Base-by-base conservation (phyloP, 2,797 vertebrate species). In the Alfaro cultratus region DNA sequence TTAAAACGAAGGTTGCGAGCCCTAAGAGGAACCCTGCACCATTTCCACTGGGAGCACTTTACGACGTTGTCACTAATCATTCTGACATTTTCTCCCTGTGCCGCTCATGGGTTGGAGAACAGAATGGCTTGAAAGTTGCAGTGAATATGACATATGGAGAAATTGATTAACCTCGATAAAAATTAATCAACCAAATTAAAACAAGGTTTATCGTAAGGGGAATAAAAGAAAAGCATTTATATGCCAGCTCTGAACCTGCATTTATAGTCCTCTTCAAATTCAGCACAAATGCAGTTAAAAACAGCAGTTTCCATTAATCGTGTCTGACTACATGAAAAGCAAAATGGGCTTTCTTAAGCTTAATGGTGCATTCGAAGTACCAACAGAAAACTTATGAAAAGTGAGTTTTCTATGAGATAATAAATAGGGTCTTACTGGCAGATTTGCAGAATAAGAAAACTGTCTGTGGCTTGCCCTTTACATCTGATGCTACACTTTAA, bases 391-490 rank as follows among this genome's bases (percentile, higher is more conserved):
- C 86, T 93, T 89, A 93, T 94, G 92, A 95, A 94, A 93, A 87
- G 88, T 93, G 93, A 92, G 93, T 88, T 89, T 88, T 92, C 91
- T 91, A 85, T 84, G 84, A 93, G 89, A 91, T 94, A 94, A 94
- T 95, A 92, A 94, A 94, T 91, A 90, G 91, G 87, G 90, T 93
- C 91, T 88, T 90, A 87, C 88, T 92, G 91, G 88, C 90, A 91
- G 91, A 93, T 94, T 94, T 94, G 93, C 89, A 90, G 85, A 86
- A 89, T 36, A 49, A 84, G 83, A 86, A 80, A 41, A 55, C 74
- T 83, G 83, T 85, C 82, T 87, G 79, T 75, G 83, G 89, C 88
- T 77, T 90, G 90, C 78, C 86, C 87, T 92, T 89, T 88, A 83
- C 83, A 87, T 90, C 79, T 89, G 92, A 91, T 80, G 85, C 83